Conservation (phyloP, 2,797 vertebrate species). For the Craterocephalus amniculus region DNA sequence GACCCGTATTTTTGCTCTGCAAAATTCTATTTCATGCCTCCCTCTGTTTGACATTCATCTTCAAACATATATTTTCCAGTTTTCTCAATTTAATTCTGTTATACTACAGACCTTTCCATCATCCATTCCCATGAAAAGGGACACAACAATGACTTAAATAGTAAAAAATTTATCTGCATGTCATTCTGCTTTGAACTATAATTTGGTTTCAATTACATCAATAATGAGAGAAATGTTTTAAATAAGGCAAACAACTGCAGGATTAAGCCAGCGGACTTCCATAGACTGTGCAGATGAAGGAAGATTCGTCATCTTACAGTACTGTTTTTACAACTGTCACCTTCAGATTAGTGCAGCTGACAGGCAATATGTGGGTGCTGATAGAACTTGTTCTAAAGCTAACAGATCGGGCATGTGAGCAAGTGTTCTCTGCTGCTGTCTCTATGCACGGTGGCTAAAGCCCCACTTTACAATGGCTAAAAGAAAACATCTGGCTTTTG, state of each 20-base stretch:
- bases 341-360: constrained; percentile 76
- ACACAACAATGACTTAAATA: neutral
- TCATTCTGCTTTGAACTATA: constrained; percentile 28
- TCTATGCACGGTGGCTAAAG: constrained; percentile 35
- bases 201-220: constrained; percentile 36
- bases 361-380: constrained; percentile 62
- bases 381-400: constrained; percentile 65
- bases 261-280: constrained; percentile 56
- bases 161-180: constrained; percentile 7
- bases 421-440: constrained; percentile 33
- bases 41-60: constrained; percentile 16
- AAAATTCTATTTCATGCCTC: constrained; percentile 21
- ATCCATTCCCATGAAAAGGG: constrained; percentile 3
- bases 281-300: constrained; percentile 22
- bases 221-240: constrained; percentile 61
- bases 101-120: too few species aligned
- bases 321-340: constrained; percentile 77
- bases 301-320: constrained; percentile 41
- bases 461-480: constrained; percentile 4
- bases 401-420: constrained; percentile 28
- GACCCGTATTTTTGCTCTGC: constrained; percentile 5
- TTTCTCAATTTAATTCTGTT: constrained; percentile 11
- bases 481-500: neutral
- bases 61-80: constrained; percentile 19
- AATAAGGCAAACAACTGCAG: constrained; percentile 74